phyloP scores from a whole-genome alignment of 2,888 invertebrate species.

The Cyrtodaria siliqua region DNA sequence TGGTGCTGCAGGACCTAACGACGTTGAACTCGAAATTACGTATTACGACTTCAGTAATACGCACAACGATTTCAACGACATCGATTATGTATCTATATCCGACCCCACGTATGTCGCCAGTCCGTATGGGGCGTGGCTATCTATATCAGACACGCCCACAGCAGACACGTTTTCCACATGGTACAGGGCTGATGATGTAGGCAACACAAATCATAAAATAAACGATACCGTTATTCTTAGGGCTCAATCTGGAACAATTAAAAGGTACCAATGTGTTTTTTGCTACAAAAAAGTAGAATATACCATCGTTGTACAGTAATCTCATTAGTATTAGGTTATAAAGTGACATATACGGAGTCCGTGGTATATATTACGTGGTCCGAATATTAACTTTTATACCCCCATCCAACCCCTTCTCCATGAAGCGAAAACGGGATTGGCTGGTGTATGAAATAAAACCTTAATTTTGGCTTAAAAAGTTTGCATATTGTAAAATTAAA shows the following conservation, averaged over 20 bases:
- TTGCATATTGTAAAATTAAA: too few species aligned
- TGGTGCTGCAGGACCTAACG: constrained; percentile 33
- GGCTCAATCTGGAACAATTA: constrained; percentile 26
- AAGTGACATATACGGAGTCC: too few species aligned
- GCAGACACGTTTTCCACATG: constrained; percentile 76
- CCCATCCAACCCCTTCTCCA: too few species aligned
- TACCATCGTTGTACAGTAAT: too few species aligned
- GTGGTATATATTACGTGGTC: too few species aligned
- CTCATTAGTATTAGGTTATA: too few species aligned
- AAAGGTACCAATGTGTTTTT: constrained; percentile 23
- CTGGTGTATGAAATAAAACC: too few species aligned
- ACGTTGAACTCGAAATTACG: constrained; percentile 45
- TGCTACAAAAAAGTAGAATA: too few species aligned
- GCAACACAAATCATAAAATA: constrained; percentile 26
- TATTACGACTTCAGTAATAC: constrained; percentile 66
- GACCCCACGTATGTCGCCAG: constrained; percentile 69
- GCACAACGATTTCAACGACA: constrained; percentile 57
- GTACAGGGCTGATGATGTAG: constrained; percentile 55
- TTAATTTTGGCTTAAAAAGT: too few species aligned
- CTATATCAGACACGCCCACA: constrained; percentile 63
- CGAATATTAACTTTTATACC: too few species aligned
- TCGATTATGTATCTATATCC: constrained; percentile 33
- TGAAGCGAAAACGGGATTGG: too few species aligned
- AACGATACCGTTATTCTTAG: constrained; percentile 35
- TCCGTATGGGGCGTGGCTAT: constrained; percentile 72